Percentiles rank a stretch among this genome's conserved stretches.
These are phyloP conservation scores for Stichodactyla mertensii DNA, from an alignment of 64 coral and sea anemone genomes.

Conservation along the genomic window DNA sequence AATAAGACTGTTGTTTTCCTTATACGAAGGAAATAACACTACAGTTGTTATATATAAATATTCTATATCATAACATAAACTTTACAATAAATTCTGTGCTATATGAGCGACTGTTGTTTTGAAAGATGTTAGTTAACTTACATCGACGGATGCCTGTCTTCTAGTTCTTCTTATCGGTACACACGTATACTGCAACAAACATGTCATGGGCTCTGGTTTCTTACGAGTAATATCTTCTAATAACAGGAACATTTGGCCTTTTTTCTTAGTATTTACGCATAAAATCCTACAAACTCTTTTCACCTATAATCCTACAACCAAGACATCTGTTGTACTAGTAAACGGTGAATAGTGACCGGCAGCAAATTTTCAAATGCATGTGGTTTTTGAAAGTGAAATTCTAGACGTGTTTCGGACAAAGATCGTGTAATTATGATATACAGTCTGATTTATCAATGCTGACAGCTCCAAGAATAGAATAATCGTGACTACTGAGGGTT, in stretches of 20 bases:
- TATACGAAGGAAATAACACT: background rate
- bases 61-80: background rate
- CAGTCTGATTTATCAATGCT: conserved; percentile 5
- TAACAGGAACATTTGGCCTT: background rate
- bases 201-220: background rate
- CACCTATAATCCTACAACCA: background rate
- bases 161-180: background rate
- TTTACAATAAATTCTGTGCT: too few relatives aligned
- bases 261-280: background rate
- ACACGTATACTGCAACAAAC: background rate
- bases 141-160: background rate
- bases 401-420: conserved; percentile 6
- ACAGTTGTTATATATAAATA: background rate
- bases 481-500: background rate
- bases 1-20: background rate
- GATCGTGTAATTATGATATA: background rate
- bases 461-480: conserved; percentile 12
- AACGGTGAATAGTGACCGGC: background rate
- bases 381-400: background rate
- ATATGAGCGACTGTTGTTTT: background rate
- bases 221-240: background rate
- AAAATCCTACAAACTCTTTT: background rate
- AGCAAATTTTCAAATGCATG: background rate
- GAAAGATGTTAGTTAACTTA: background rate
- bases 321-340: background rate